These are phyloP conservation scores for Lepeophtheirus salmonis DNA, from an alignment of 1,140 invertebrate species.

Conservation along the genomic window DNA sequence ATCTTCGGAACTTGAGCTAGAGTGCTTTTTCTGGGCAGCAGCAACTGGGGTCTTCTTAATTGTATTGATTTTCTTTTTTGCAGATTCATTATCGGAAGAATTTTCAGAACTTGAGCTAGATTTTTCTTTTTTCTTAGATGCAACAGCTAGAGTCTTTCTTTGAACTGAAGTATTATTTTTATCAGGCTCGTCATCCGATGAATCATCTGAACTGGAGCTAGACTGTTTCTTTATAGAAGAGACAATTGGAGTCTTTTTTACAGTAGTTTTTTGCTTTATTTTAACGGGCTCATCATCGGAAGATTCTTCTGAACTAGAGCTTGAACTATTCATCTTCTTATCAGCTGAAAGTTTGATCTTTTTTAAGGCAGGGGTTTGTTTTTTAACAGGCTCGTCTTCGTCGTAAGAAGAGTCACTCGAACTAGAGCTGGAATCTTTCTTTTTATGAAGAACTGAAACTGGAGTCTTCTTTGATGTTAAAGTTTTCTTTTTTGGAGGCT, in stretches of 20 bases:
- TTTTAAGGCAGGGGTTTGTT: background rate
- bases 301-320: background rate
- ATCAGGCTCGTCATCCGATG: background rate
- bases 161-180: background rate
- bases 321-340: background rate
- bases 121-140: background rate
- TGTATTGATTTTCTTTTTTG: background rate
- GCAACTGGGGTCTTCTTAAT: background rate
- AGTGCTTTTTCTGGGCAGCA: background rate
- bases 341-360: background rate
- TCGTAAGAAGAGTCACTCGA: background rate
- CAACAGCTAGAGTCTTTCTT: background rate
- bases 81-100: background rate
- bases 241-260: background rate
- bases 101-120: constrained; percentile 1
- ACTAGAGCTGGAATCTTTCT: background rate
- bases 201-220: background rate
- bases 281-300: background rate
- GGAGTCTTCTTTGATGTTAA: background rate
- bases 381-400: background rate
- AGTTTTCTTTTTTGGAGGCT: too few species aligned
- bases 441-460: background rate
- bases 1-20: constrained; percentile 11
- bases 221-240: background rate
- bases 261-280: background rate